Percentiles rank a stretch among this genome's conserved stretches.
These are phyloP conservation scores for Quadriops clusia DNA, from an alignment of 2,888 invertebrate genomes.

Conservation along the genomic window DNA sequence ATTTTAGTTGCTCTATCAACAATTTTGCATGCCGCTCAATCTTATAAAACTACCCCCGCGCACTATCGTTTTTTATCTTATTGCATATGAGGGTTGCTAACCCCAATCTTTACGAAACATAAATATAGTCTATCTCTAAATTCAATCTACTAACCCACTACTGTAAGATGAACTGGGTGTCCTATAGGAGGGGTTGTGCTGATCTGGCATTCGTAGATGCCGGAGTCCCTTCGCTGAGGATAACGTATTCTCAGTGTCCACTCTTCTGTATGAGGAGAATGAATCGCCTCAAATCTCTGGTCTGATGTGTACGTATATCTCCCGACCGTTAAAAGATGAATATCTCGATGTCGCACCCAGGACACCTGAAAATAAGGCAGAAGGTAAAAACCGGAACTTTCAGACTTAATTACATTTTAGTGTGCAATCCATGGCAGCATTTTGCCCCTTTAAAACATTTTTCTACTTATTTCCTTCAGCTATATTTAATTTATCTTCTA, in stretches of 20 bases:
- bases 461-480: too few species aligned
- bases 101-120: constrained; percentile 13
- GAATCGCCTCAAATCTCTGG: constrained; percentile 76
- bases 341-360: constrained; percentile 67
- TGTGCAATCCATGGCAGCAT: too few species aligned
- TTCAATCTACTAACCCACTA: constrained; percentile 59
- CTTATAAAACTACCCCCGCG: too few species aligned
- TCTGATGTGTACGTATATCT: constrained; percentile 70
- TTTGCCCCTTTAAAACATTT: too few species aligned
- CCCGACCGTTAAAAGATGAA: constrained; percentile 62
- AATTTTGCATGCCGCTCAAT: too few species aligned
- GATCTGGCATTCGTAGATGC: constrained; percentile 83
- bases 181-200: constrained; percentile 82
- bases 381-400: too few species aligned
- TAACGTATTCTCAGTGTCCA: constrained; percentile 71
- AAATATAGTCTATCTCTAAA: constrained; percentile 9
- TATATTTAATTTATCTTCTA: too few species aligned
- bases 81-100: too few species aligned
- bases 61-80: too few species aligned
- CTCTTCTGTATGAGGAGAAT: constrained; percentile 77
- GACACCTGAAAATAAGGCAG: constrained; percentile 61
- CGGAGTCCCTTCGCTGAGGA: constrained; percentile 61
- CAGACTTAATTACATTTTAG: too few species aligned
- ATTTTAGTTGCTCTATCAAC: too few species aligned
- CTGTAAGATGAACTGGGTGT: constrained; percentile 66